Base-by-base conservation (phyloP, 1,140 invertebrate genomes). In the Bombus haemorrhoidalis region DNA sequence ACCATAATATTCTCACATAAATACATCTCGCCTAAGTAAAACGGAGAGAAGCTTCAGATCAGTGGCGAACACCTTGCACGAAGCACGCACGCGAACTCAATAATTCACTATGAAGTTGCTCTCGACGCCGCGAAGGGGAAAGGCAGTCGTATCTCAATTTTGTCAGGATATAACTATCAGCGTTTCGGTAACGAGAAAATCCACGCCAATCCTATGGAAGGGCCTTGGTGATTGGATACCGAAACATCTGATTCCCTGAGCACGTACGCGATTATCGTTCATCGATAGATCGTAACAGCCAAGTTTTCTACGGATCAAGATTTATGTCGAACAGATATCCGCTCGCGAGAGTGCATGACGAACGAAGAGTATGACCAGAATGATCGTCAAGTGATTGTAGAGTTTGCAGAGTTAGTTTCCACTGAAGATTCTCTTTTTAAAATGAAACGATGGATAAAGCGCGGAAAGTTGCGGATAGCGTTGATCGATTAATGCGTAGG, bases 1-100 rank as follows among this genome's bases (percentile, higher is more conserved):
- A 83, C 87, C 88, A 87, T 74, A 68, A 85, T 90, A 86, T 87
- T 91, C 92, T 85, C 92, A 91, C 91, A 91, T 92, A 92, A 92
- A 92, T 92, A 92, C 59, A 71, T 89, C 88, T 76, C 25, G 64
- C 79, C 39, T 77, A 83, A 79, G 66, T 83, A 85, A 91, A 87
- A 90, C 83, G 66, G 82, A 39, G 37, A 22, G 57, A 77, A 34
- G 57, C 25, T 43, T 71, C 53, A 69, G 85, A 83, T 86, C 79
- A 76, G 64, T 66, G 43, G 81, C 41, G 43, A 72, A 43, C 62
- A 80, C 53, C 43, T 18, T 37, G 81, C 25, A 32, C 69, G 28
- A 62, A 53, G 64, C 75, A 57, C 64, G 86, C 92, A 92, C 92
- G 89, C 90, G 87, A 91, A 75, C 75, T 80, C 87, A 83, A 92